Evolutionary conservation across 1,140 invertebrate genomes (phyloP).

Genomic region (Zaprionus ornatus): DNA sequence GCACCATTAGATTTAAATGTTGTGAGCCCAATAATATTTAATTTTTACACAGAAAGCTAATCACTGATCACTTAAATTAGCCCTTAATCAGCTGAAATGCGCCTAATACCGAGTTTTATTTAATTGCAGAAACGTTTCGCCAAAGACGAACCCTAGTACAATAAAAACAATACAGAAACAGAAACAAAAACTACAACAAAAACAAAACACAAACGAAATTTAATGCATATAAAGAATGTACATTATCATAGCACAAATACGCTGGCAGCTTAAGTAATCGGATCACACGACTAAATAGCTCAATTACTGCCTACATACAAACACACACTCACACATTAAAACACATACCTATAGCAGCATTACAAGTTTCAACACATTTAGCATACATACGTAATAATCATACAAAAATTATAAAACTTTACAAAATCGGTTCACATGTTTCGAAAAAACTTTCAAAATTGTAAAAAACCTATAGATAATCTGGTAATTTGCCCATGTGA

Average conservation of each 20-base stretch:
- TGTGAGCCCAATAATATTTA: neutral
- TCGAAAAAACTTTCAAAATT: neutral
- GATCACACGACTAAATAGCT: constrained; percentile 46
- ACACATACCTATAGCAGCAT: constrained; percentile 10
- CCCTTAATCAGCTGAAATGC: constrained; percentile 8
- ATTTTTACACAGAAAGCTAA: neutral
- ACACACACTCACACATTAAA: constrained; percentile 9
- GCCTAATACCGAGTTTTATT: constrained; percentile 53
- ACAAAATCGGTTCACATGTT: neutral
- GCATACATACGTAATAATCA: constrained; percentile 18
- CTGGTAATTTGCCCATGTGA: neutral
- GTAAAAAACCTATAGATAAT: neutral
- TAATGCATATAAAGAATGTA: constrained; percentile 25
- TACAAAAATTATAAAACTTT: neutral
- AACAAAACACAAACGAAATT: constrained; percentile 39
- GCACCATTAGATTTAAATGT: constrained; percentile 16
- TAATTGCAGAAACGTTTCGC: constrained; percentile 68
- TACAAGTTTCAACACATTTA: constrained; percentile 12
- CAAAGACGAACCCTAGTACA: constrained; percentile 58
- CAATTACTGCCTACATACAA: constrained; percentile 20
- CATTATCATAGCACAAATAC: constrained; percentile 46
- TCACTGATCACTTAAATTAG: neutral
- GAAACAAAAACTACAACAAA: constrained; percentile 43
- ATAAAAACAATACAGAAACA: constrained; percentile 28
- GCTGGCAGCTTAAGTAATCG: constrained; percentile 46